These are phyloP conservation scores for Acanthochromis polyacanthus DNA, from an alignment of 2,113 vertebrate species.

Conservation along the genomic window DNA sequence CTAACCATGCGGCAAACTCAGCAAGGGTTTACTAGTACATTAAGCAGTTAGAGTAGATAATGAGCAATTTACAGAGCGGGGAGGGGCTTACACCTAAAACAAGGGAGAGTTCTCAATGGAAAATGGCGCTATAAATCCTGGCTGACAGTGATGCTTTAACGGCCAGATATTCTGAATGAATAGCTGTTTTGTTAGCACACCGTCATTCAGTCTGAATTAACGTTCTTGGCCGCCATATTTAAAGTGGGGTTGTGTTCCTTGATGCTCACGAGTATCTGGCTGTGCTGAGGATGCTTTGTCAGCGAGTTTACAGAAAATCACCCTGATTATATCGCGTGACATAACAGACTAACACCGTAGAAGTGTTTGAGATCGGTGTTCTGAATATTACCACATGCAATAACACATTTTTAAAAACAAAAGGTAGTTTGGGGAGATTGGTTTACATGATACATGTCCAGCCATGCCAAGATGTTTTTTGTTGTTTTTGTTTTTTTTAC, in stretches of 20 bases:
- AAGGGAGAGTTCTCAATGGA: constrained; percentile 12
- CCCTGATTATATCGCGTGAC: too few relatives aligned
- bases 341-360: too few relatives aligned
- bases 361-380: too few relatives aligned
- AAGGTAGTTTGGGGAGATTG: too few relatives aligned
- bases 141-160: not conserved
- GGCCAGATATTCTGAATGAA: not conserved
- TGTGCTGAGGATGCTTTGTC: too few relatives aligned
- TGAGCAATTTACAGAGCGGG: constrained; percentile 8
- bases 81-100: not conserved
- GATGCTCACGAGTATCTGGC: too few relatives aligned
- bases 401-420: too few relatives aligned
- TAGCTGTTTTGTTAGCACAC: not conserved
- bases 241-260: not conserved
- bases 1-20: constrained; percentile 25
- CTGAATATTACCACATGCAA: too few relatives aligned
- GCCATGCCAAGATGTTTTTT: too few relatives aligned
- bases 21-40: constrained; percentile 27
- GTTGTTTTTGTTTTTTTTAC: too few relatives aligned
- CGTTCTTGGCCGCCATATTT: not conserved
- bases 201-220: not conserved
- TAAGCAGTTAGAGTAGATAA: constrained; percentile 18
- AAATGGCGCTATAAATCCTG: not conserved
- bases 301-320: too few relatives aligned
- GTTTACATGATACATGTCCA: too few relatives aligned